A percentile compares a stretch with the other conserved stretches of the same genome.
Evolutionary conservation across 2,888 invertebrate genomes (phyloP).

Genomic region (Apamea anceps): DNA sequence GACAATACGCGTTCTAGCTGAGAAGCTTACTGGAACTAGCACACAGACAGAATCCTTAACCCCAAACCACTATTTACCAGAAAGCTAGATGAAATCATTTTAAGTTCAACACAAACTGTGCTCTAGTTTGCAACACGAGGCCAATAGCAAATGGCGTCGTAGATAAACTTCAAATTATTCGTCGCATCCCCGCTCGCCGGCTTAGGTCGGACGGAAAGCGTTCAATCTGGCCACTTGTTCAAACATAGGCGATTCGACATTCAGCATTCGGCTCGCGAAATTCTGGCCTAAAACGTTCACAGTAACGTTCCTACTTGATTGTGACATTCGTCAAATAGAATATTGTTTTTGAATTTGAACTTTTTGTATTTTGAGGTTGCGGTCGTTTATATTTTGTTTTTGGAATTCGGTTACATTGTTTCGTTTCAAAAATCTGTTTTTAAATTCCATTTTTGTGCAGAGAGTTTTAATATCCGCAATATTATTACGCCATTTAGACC

Average conservation of each 20-base stretch:
- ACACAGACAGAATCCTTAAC: slow-evolving; percentile 13
- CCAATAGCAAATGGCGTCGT: slow-evolving; percentile 58
- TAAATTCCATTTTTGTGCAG: background rate
- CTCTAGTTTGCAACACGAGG: slow-evolving; percentile 27
- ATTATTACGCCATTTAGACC: background rate
- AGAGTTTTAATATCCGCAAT: background rate
- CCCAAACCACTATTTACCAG: slow-evolving; percentile 8
- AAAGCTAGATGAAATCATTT: slow-evolving; percentile 40
- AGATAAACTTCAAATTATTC: slow-evolving; percentile 64
- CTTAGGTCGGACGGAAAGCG: slow-evolving; percentile 53
- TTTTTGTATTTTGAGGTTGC: slow-evolving; percentile 32
- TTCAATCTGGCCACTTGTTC: slow-evolving; percentile 61
- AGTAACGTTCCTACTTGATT: slow-evolving; percentile 34
- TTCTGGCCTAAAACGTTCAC: slow-evolving; percentile 38
- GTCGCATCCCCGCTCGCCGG: slow-evolving; percentile 48
- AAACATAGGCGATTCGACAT: slow-evolving; percentile 51
- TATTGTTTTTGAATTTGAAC: slow-evolving; percentile 38
- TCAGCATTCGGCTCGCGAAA: slow-evolving; percentile 40
- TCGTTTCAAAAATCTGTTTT: background rate
- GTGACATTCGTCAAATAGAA: slow-evolving; percentile 44
- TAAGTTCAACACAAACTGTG: slow-evolving; percentile 32
- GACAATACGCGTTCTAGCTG: too few relatives aligned
- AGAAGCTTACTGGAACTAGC: background rate
- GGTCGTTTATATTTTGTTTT: background rate
- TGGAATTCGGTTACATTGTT: slow-evolving; percentile 1